phyloP scores from a whole-genome alignment of 2,797 vertebrate species.

The Malurus splendens region DNA sequence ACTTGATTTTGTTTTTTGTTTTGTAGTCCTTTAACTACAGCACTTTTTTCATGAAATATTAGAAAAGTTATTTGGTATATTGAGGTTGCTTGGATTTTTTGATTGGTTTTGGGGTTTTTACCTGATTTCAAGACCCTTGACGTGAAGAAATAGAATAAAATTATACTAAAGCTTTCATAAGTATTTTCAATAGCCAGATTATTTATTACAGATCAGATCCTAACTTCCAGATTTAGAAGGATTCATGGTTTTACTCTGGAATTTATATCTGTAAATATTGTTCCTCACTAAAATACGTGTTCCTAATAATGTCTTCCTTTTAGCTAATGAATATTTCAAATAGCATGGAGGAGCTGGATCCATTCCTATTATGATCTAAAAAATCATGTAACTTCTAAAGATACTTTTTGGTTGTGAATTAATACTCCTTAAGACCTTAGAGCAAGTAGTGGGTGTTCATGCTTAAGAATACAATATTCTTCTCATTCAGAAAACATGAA shows the following conservation, averaged over 20 bases:
- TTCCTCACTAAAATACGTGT: not conserved
- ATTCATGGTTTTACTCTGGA: too few relatives aligned
- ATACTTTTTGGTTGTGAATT: not conserved
- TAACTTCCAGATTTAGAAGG: too few relatives aligned
- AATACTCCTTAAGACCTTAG: not conserved
- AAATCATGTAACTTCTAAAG: not conserved
- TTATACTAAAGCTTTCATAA: not conserved
- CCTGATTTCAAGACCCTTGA: not conserved
- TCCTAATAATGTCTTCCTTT: not conserved
- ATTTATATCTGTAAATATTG: not conserved
- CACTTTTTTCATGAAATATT: not conserved
- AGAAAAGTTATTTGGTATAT: not conserved
- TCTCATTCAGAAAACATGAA: not conserved
- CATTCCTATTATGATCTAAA: not conserved
- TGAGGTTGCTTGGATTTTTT: not conserved
- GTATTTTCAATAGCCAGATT: too few relatives aligned
- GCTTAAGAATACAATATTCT: not conserved
- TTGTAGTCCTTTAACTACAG: not conserved
- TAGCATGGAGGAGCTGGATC: not conserved
- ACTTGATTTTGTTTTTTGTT: not conserved
- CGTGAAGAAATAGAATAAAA: not conserved
- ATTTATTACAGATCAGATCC: too few relatives aligned
- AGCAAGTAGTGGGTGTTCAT: not conserved
- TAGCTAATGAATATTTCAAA: not conserved
- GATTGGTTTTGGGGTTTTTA: fast-evolving